A percentile compares a stretch with the other conserved stretches of the same genome.
These are phyloP conservation scores for Eupeodes latifasciatus DNA, from an alignment of 2,888 invertebrate genomes.

Conservation along the genomic window DNA sequence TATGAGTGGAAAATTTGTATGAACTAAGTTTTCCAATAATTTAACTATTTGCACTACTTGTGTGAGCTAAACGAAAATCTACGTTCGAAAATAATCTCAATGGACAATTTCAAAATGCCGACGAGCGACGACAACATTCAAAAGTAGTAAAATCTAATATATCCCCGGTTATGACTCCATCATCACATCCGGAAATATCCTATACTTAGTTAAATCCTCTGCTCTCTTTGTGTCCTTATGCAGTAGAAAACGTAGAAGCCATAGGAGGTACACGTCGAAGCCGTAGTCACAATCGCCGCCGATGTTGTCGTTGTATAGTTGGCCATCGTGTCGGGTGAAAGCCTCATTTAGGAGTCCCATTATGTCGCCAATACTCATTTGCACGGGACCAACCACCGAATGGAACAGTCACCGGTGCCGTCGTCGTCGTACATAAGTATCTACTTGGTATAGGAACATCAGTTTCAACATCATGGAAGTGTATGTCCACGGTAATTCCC, in stretches of 20 bases:
- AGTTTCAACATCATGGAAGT: constrained; percentile 12
- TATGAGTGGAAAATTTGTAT: too few relatives aligned
- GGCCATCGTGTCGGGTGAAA: constrained; percentile 12
- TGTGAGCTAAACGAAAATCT: constrained; percentile 54
- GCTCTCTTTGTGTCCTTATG: not conserved
- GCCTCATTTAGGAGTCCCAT: constrained; percentile 71
- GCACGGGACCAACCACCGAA: constrained; percentile 58
- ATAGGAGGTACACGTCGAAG: not conserved
- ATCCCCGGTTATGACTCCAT: constrained; percentile 56
- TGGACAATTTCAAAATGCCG: constrained; percentile 30
- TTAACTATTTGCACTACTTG: constrained; percentile 21
- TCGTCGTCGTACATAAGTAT: not conserved
- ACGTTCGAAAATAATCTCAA: constrained; percentile 42
- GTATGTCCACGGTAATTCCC: constrained; percentile 66
- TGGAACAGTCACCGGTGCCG: constrained; percentile 1
- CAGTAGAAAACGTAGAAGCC: not conserved
- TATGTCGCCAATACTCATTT: constrained; percentile 75
- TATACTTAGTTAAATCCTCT: constrained; percentile 20
- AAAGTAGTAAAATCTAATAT: constrained; percentile 64
- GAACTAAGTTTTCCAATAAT: not conserved
- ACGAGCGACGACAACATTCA: not conserved
- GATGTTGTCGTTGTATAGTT: not conserved
- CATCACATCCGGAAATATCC: constrained; percentile 46
- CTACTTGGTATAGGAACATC: not conserved
- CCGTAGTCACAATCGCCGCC: not conserved